Evolutionary conservation across 1,140 invertebrate genomes (phyloP).

Genomic region (Drosophila pandora): DNA sequence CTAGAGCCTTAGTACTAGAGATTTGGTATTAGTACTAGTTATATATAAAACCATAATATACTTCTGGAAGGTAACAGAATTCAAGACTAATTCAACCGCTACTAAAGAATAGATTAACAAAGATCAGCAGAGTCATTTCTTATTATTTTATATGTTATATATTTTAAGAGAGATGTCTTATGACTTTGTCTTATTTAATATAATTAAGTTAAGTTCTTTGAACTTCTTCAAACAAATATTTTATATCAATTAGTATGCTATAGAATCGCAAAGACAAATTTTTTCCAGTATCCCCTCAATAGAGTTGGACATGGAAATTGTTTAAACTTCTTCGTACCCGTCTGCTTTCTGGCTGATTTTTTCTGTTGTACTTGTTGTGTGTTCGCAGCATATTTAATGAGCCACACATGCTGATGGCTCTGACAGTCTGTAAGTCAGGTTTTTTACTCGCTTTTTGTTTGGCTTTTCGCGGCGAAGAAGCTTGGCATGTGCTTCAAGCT

Average conservation of each 20-base stretch:
- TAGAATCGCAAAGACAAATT: not conserved
- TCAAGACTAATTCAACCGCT: no score
- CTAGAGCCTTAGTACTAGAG: not conserved
- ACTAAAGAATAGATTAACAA: no score
- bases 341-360: slow-evolving; percentile 18
- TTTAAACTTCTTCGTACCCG: slow-evolving; percentile 49
- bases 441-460: slow-evolving; percentile 15
- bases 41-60: no score
- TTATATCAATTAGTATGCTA: no score
- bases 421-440: slow-evolving; percentile 46
- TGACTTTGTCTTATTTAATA: no score
- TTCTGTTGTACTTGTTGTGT: slow-evolving; percentile 48
- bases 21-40: no score
- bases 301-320: slow-evolving; percentile 78
- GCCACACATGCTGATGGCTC: slow-evolving; percentile 66
- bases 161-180: no score
- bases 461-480: slow-evolving; percentile 3
- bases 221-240: no score
- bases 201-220: no score
- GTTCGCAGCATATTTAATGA: slow-evolving; percentile 71
- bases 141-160: no score
- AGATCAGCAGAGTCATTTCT: no score
- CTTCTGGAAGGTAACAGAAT: no score
- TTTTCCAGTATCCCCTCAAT: slow-evolving; percentile 59
- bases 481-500: slow-evolving; percentile 45